phyloP scores from a whole-genome alignment of 2,113 vertebrate genomes.

The Callionymus lyra region DNA sequence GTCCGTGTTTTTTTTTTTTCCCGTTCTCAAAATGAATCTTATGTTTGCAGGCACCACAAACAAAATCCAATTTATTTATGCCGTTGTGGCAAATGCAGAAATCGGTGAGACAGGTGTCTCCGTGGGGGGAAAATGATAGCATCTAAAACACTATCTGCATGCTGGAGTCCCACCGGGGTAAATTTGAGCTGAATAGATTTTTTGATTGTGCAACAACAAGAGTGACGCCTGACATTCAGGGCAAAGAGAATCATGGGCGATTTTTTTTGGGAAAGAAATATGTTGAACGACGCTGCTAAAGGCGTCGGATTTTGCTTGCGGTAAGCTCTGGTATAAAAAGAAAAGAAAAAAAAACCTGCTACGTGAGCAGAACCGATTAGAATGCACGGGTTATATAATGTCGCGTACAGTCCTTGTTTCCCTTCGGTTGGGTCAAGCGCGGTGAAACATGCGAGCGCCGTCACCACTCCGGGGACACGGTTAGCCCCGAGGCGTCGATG shows the following conservation, averaged over 20 bases:
- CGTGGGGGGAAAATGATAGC: neutral
- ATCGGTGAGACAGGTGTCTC: neutral
- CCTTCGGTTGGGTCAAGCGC: constrained; percentile 21
- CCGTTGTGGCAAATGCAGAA: too few species aligned
- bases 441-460: constrained; percentile 22
- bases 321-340: neutral
- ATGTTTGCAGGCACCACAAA: too few species aligned
- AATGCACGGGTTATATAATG: constrained; percentile 28
- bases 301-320: neutral
- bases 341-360: neutral
- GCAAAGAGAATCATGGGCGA: too few species aligned
- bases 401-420: constrained; percentile 3
- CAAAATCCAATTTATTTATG: neutral
- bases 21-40: too few species aligned
- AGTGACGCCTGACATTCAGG: neutral
- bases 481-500: constrained; percentile 28
- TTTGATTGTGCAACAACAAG: neutral
- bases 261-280: neutral
- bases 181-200: neutral
- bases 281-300: neutral
- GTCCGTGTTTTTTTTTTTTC: too few species aligned
- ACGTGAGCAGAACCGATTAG: neutral
- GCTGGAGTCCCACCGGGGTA: neutral
- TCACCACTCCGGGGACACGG: constrained; percentile 16
- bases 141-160: neutral